A percentile compares a stretch with the other conserved stretches of the same genome.
These are phyloP conservation scores for Muntiacus reevesi DNA, from an alignment of 2,113 vertebrate genomes.

Conservation along the genomic window DNA sequence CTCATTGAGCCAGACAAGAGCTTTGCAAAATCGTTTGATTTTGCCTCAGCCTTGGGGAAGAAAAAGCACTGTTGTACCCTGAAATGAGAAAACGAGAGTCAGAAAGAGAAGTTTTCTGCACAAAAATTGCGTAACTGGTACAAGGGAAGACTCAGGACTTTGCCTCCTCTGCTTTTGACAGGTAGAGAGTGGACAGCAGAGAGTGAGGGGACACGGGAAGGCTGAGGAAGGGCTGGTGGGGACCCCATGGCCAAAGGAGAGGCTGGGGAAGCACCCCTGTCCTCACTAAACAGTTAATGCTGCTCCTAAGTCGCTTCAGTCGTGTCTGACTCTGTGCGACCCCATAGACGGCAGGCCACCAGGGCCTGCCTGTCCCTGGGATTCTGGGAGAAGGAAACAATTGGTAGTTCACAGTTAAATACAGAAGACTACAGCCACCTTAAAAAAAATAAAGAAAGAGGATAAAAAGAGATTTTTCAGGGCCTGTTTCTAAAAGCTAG, in stretches of 20 bases:
- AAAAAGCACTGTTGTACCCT: too few relatives aligned
- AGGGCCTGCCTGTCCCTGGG: too few relatives aligned
- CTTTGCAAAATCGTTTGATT: background rate
- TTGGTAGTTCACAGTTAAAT: background rate
- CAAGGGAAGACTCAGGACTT: too few relatives aligned
- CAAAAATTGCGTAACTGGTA: background rate
- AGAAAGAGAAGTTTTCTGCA: background rate
- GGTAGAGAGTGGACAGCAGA: too few relatives aligned
- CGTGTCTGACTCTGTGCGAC: too few relatives aligned
- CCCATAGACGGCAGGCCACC: too few relatives aligned
- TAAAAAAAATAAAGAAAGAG: too few relatives aligned
- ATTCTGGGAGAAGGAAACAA: too few relatives aligned
- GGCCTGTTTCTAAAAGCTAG: background rate
- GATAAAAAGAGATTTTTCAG: background rate
- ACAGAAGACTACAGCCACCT: background rate
- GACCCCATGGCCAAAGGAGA: rapidly evolving
- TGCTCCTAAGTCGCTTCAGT: too few relatives aligned
- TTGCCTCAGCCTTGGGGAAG: background rate
- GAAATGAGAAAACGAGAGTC: background rate
- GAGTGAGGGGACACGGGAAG: rapidly evolving
- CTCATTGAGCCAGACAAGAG: background rate
- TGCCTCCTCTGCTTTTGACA: background rate
- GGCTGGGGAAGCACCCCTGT: background rate
- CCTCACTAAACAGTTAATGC: background rate
- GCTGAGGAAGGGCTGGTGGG: rapidly evolving